Conservation (phyloP, 2,113 vertebrate species). For the Percopsis transmontana region DNA sequence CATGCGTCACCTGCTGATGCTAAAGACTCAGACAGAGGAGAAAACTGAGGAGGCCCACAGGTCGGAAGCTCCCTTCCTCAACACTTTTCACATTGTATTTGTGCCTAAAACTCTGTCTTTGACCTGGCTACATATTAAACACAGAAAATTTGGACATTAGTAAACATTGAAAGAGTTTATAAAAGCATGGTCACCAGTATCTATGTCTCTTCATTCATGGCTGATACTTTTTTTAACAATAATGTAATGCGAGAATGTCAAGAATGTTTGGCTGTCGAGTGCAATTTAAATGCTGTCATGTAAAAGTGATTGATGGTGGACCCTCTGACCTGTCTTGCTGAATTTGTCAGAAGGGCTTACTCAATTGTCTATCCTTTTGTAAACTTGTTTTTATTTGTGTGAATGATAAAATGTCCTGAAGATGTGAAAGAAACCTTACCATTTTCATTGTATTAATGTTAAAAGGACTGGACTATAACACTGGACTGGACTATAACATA, state of each 20-base stretch:
- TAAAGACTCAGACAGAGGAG: slow-evolving; percentile 88
- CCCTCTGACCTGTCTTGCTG: slow-evolving; percentile 61
- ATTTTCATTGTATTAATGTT: not conserved
- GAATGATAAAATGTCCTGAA: slow-evolving; percentile 3
- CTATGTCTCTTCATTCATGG: slow-evolving; percentile 4
- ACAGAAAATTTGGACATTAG: not conserved
- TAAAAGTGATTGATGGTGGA: slow-evolving; percentile 85
- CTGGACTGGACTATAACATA: not conserved
- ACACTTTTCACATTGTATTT: not conserved
- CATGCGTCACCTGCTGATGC: slow-evolving; percentile 92
- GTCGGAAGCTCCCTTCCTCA: slow-evolving; percentile 69
- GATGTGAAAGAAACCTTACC: not conserved
- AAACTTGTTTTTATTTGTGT: slow-evolving; percentile 13
- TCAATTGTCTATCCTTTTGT: slow-evolving; percentile 16
- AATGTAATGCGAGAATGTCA: slow-evolving; percentile 52
- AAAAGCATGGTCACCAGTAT: not conserved
- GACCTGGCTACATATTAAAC: not conserved
- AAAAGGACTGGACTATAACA: not conserved
- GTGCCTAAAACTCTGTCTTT: not conserved
- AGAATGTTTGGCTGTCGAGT: slow-evolving; percentile 37
- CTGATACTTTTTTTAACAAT: slow-evolving; percentile 18
- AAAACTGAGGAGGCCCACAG: slow-evolving; percentile 98
- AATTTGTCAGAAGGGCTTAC: slow-evolving; percentile 29
- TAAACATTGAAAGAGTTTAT: not conserved
- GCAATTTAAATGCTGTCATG: slow-evolving; percentile 79